Percentiles rank a stretch among this genome's conserved stretches.
Conservation (phyloP, 2,797 vertebrate genomes). For the Squalus acanthias region DNA sequence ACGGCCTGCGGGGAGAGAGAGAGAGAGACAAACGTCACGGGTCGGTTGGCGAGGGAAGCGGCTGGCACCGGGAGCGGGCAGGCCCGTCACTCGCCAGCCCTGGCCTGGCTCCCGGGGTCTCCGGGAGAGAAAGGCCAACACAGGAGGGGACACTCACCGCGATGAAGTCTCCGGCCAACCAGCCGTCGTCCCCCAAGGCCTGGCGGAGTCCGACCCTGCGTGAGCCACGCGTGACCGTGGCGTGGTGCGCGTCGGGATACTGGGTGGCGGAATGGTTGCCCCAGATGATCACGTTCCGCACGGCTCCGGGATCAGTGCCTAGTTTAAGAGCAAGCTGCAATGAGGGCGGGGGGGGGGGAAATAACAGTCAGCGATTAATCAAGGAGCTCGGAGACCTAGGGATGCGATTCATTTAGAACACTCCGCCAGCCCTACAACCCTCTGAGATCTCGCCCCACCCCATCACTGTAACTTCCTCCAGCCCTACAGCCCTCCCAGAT, state of each 20-base stretch:
- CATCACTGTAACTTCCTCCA: background rate
- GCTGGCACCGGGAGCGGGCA: background rate
- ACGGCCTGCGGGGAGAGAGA: constrained; percentile 68
- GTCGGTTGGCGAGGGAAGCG: background rate
- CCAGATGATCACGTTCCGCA: constrained; percentile 95
- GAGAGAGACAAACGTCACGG: background rate
- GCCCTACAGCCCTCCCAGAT: no score
- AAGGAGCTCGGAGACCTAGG: no score
- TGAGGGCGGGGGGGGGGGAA: no score
- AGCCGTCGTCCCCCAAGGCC: constrained; percentile 80
- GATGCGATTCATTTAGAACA: no score
- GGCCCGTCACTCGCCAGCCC: no score
- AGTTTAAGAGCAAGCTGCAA: constrained; percentile 79
- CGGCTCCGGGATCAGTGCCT: constrained; percentile 71
- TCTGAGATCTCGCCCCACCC: background rate
- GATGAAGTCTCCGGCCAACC: constrained; percentile 91
- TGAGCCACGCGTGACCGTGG: constrained; percentile 70
- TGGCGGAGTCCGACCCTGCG: constrained; percentile 75
- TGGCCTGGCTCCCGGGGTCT: no score
- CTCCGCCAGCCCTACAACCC: no score
- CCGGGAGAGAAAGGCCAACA: no score
- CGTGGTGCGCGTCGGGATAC: constrained; percentile 87
- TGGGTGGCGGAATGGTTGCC: constrained; percentile 94
- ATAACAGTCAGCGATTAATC: constrained; percentile 42
- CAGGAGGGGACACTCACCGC: constrained; percentile 58